phyloP scores from a whole-genome alignment of 2,113 vertebrate genomes.

The Ictidomys tridecemlineatus region DNA sequence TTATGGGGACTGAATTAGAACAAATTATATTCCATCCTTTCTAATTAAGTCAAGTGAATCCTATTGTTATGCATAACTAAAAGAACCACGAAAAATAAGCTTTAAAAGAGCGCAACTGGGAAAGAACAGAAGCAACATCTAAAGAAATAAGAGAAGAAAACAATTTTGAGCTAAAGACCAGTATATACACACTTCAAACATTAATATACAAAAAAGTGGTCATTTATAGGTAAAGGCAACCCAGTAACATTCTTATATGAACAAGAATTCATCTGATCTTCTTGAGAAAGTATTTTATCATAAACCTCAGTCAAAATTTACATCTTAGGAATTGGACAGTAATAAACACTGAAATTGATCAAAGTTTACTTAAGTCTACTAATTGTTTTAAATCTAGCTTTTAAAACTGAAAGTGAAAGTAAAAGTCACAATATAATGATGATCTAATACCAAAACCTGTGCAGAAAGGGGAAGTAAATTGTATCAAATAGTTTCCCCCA shows the following conservation, averaged over 20 bases:
- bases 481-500: not conserved
- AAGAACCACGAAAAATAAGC: not conserved
- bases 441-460: conserved; percentile 16
- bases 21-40: no score
- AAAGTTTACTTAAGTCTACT: conserved; percentile 26
- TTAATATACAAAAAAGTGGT: not conserved
- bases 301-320: conserved; percentile 26
- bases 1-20: no score
- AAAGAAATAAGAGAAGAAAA: conserved; percentile 52
- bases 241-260: not conserved
- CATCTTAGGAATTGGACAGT: not conserved
- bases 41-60: no score
- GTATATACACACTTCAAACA: not conserved
- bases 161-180: not conserved
- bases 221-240: not conserved
- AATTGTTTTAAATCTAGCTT: conserved; percentile 30
- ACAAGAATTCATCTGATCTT: not conserved
- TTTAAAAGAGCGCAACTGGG: not conserved
- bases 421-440: conserved; percentile 40
- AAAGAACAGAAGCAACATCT: conserved; percentile 23
- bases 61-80: no score
- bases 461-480: not conserved
- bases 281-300: not conserved
- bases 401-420: conserved; percentile 64
- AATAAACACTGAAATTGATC: conserved; percentile 12